Conservation (phyloP, 2,888 invertebrate species). For the Melipona bicolor region DNA sequence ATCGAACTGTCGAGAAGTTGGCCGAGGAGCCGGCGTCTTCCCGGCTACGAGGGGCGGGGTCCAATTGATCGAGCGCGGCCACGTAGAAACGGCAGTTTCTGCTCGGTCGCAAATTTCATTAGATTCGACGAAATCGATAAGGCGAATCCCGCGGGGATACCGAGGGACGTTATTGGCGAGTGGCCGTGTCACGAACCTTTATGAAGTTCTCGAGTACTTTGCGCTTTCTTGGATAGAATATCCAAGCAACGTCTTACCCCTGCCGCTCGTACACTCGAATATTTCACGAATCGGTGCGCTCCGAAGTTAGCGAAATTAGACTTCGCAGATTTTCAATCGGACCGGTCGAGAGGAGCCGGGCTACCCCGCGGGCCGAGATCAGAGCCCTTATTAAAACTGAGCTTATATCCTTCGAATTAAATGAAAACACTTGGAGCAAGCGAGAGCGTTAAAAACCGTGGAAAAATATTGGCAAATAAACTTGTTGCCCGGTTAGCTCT, state of each 20-base stretch:
- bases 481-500: background rate
- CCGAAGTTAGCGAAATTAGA: background rate
- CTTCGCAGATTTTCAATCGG: background rate
- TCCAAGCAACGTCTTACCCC: slow-evolving; percentile 36
- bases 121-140: slow-evolving; percentile 56
- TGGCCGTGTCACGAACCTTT: slow-evolving; percentile 50
- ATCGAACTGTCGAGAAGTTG: slow-evolving; percentile 6
- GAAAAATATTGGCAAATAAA: background rate
- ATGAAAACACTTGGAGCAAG: background rate
- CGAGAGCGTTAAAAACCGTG: background rate
- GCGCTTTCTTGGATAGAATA: slow-evolving; percentile 42
- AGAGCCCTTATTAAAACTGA: background rate
- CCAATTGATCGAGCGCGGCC: slow-evolving; percentile 10
- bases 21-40: background rate
- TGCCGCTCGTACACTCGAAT: background rate
- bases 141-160: slow-evolving; percentile 31
- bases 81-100: slow-evolving; percentile 37
- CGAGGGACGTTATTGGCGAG: slow-evolving; percentile 43
- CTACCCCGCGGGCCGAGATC: background rate
- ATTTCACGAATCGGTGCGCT: background rate
- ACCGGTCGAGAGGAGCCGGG: background rate
- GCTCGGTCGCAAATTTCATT: slow-evolving; percentile 47
- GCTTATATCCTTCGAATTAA: background rate
- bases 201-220: slow-evolving; percentile 54
- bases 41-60: background rate